Evolutionary conservation across 1,140 invertebrate species (phyloP).

Genomic region (Tribolium castaneum): DNA sequence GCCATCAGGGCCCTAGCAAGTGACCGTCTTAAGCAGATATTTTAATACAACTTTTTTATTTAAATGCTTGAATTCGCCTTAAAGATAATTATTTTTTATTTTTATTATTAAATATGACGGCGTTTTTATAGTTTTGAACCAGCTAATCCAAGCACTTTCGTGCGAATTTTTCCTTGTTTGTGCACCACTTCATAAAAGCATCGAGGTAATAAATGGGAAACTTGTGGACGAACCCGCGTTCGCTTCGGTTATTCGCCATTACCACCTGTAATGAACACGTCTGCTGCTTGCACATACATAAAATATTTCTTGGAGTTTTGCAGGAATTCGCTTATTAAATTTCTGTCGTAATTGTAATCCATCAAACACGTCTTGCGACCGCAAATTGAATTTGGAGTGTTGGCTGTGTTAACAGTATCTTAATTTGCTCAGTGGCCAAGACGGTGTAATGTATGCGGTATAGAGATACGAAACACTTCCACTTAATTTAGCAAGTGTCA

Average conservation of each 20-base stretch:
- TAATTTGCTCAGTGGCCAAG: constrained; percentile 23
- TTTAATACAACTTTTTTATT: too few relatives aligned
- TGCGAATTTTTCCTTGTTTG: neutral
- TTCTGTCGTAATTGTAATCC: neutral
- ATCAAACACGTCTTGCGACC: neutral
- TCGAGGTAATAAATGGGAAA: neutral
- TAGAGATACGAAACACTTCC: neutral
- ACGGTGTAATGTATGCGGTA: constrained; percentile 1
- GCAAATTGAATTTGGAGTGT: neutral
- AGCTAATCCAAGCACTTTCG: too few relatives aligned
- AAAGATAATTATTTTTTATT: too few relatives aligned
- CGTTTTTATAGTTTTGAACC: too few relatives aligned
- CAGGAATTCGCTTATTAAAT: neutral
- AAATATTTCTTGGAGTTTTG: too few relatives aligned
- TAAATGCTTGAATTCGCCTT: too few relatives aligned
- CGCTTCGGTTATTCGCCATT: neutral
- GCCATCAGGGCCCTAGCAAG: too few relatives aligned
- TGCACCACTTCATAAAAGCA: neutral
- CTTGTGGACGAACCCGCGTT: neutral
- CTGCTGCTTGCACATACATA: neutral
- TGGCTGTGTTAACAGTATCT: constrained; percentile 14
- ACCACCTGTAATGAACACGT: neutral
- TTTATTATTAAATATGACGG: too few relatives aligned
- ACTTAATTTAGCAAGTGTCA: constrained; percentile 22
- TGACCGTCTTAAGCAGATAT: too few relatives aligned